These are phyloP conservation scores for Arothron firmamentum DNA, from an alignment of 2,113 vertebrate genomes.

Conservation along the genomic window DNA sequence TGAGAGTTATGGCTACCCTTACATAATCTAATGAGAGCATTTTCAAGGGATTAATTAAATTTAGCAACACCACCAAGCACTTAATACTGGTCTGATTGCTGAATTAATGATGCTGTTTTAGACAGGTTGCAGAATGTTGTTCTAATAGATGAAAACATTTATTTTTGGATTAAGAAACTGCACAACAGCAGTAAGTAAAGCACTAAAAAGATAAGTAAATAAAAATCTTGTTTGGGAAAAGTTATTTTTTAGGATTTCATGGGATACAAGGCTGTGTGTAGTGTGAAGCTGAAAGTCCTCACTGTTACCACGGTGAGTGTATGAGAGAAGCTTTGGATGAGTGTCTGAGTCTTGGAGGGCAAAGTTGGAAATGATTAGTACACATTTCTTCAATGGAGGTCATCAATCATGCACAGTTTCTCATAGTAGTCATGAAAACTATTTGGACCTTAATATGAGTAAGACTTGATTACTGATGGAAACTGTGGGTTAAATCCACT, in stretches of 20 bases:
- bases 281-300: slow-evolving; percentile 79
- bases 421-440: slow-evolving; percentile 65
- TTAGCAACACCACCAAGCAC: no score
- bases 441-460: slow-evolving; percentile 32
- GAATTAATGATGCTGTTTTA: no score
- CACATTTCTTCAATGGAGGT: not conserved
- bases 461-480: slow-evolving; percentile 22
- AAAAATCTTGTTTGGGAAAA: no score
- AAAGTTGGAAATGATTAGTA: slow-evolving; percentile 38
- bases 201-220: no score
- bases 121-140: no score
- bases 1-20: no score
- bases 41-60: no score
- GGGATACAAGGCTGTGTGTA: slow-evolving; percentile 38
- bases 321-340: slow-evolving; percentile 36
- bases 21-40: no score
- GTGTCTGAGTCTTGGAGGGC: slow-evolving; percentile 34
- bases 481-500: slow-evolving; percentile 15
- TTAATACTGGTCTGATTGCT: no score
- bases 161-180: no score
- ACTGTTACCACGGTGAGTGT: slow-evolving; percentile 59
- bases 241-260: not conserved
- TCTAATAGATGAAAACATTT: no score
- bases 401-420: slow-evolving; percentile 49
- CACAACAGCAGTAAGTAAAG: no score